A percentile compares a stretch with the other conserved stretches of the same genome.
Evolutionary conservation across 2,797 vertebrate genomes (phyloP).

Genomic region (Peromyscus eremicus): DNA sequence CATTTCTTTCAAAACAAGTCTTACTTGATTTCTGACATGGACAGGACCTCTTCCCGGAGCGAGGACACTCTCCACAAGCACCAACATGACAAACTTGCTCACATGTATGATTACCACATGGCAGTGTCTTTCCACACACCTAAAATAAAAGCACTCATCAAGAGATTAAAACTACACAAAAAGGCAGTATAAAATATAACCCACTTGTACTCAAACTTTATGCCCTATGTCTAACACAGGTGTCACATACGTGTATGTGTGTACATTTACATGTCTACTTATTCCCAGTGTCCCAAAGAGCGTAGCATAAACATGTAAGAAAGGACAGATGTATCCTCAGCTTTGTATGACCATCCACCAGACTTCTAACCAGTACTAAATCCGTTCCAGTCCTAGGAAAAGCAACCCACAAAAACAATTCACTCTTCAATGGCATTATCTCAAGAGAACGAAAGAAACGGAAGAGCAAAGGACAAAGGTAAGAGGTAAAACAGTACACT

Average conservation of each 20-base stretch:
- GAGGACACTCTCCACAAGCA: conserved; percentile 95
- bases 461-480: background rate
- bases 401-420: conserved; percentile 47
- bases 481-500: background rate
- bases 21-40: conserved; percentile 96
- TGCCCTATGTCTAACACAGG: background rate
- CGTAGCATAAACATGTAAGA: conserved; percentile 27
- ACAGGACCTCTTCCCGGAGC: conserved; percentile 94
- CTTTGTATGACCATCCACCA: background rate
- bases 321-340: background rate
- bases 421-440: conserved; percentile 10
- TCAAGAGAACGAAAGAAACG: background rate
- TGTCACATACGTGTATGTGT: background rate
- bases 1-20: background rate
- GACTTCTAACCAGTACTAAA: conserved; percentile 27
- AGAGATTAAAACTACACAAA: conserved; percentile 51
- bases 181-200: conserved; percentile 49
- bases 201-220: background rate
- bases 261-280: background rate
- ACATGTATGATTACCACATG: conserved; percentile 96
- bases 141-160: conserved; percentile 80
- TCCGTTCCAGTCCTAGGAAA: background rate
- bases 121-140: conserved; percentile 92
- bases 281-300: background rate
- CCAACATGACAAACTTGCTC: conserved; percentile 93